These are phyloP conservation scores for Oostethus manadensis DNA, from an alignment of 2,113 vertebrate genomes.

Conservation along the genomic window DNA sequence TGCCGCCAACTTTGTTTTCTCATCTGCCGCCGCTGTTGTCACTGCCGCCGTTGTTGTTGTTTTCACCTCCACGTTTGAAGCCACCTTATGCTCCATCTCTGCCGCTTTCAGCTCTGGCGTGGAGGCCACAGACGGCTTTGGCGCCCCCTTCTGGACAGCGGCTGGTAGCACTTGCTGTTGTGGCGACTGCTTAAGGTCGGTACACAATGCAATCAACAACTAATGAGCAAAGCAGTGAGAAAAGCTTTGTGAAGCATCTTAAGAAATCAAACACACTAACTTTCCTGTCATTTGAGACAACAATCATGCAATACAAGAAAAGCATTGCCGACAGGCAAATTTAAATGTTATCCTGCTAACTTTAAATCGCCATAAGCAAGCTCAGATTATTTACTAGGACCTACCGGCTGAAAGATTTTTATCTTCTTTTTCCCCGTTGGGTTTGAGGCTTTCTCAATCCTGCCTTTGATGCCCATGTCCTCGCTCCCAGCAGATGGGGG, in stretches of 20 bases:
- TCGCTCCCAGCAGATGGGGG: slow-evolving; percentile 56
- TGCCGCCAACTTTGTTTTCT: slow-evolving; percentile 28
- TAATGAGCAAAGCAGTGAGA: background rate
- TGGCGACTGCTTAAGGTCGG: slow-evolving; percentile 42
- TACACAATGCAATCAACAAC: slow-evolving; percentile 35
- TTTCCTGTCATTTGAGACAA: background rate
- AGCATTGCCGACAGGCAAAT: background rate
- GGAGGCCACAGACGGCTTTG: background rate
- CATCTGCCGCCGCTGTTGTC: slow-evolving; percentile 12
- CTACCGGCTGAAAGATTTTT: slow-evolving; percentile 98
- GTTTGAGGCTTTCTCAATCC: slow-evolving; percentile 94
- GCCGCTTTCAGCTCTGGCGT: slow-evolving; percentile 30
- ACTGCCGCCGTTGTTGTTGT: slow-evolving; percentile 14
- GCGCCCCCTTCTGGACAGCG: slow-evolving; percentile 22
- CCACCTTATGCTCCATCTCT: slow-evolving; percentile 40
- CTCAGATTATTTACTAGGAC: slow-evolving; percentile 22
- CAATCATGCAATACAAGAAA: background rate
- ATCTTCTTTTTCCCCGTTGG: slow-evolving; percentile 98
- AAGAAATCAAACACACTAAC: background rate
- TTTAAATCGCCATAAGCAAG: background rate
- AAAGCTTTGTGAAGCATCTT: background rate
- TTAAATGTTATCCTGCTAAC: too few relatives aligned
- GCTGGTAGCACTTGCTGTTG: slow-evolving; percentile 36
- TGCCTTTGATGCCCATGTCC: slow-evolving; percentile 93
- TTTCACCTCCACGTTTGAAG: slow-evolving; percentile 54